phyloP scores from a whole-genome alignment of 2,113 vertebrate species.

The Elaphurus davidianus region DNA sequence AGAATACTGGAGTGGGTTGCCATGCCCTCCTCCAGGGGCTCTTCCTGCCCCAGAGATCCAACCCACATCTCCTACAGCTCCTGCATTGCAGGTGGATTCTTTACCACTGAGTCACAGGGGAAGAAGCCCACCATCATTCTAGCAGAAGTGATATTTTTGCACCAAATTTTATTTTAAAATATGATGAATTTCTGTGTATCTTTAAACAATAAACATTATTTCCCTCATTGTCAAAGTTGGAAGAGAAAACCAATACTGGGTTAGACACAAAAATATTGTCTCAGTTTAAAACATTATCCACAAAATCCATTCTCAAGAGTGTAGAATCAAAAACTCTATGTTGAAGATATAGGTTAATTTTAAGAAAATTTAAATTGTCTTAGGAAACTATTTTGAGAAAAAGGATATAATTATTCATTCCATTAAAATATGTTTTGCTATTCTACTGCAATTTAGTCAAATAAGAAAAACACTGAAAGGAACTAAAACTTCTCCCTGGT shows the following conservation, averaged over 20 bases:
- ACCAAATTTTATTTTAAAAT: neutral
- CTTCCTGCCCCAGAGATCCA: neutral
- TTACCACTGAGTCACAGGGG: accelerated
- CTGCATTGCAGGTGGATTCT: accelerated
- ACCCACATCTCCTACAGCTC: neutral
- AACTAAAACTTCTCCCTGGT: neutral
- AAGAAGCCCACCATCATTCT: neutral
- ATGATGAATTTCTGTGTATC: neutral
- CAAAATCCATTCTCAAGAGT: neutral
- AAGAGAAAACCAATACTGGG: neutral
- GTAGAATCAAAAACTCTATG: neutral
- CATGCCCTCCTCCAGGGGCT: neutral
- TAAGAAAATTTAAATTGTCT: neutral
- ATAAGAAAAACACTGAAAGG: neutral
- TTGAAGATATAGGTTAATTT: neutral
- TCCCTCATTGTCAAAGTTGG: neutral
- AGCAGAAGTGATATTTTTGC: neutral
- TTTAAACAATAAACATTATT: neutral
- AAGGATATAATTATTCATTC: neutral
- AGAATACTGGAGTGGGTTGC: neutral
- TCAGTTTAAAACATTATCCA: neutral
- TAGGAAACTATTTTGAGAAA: neutral
- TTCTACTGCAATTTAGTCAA: neutral
- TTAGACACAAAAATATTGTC: neutral
- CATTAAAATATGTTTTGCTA: neutral